phyloP scores from a whole-genome alignment of 2,888 invertebrate species.

The Archips crataeganus region DNA sequence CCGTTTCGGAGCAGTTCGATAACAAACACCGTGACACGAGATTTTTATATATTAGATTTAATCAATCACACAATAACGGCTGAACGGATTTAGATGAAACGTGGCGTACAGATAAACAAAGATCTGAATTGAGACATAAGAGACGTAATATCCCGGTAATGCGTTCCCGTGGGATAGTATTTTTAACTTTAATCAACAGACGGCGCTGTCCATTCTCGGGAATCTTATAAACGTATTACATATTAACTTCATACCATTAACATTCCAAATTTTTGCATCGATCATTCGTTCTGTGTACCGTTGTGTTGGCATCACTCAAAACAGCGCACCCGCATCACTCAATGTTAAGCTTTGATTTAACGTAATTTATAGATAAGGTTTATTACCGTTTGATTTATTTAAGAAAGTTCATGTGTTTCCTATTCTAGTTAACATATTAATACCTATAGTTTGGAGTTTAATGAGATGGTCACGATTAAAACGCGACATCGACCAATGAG shows the following conservation, averaged over 20 bases:
- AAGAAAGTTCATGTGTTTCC: background rate
- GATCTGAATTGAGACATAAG: no score
- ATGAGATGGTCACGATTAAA: background rate
- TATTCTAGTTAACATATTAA: background rate
- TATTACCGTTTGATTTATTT: constrained; percentile 5
- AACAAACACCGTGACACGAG: no score
- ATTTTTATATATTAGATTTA: no score
- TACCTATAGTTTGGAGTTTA: background rate
- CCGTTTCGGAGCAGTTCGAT: no score
- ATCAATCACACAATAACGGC: no score
- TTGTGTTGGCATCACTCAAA: constrained; percentile 5
- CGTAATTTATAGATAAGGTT: constrained; percentile 14
- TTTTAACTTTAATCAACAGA: no score
- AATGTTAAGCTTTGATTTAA: constrained; percentile 8
- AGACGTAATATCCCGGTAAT: no score
- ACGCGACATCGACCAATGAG: background rate
- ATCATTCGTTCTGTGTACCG: constrained; percentile 34
- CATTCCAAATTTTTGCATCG: constrained; percentile 37
- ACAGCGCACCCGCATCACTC: constrained; percentile 10
- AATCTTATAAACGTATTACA: background rate
- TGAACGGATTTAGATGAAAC: no score
- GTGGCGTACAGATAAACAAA: no score
- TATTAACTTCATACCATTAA: constrained; percentile 31
- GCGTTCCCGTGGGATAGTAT: no score
- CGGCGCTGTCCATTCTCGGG: no score